phyloP scores from a whole-genome alignment of 2,888 invertebrate species.

The Mesorhabditis belari region DNA sequence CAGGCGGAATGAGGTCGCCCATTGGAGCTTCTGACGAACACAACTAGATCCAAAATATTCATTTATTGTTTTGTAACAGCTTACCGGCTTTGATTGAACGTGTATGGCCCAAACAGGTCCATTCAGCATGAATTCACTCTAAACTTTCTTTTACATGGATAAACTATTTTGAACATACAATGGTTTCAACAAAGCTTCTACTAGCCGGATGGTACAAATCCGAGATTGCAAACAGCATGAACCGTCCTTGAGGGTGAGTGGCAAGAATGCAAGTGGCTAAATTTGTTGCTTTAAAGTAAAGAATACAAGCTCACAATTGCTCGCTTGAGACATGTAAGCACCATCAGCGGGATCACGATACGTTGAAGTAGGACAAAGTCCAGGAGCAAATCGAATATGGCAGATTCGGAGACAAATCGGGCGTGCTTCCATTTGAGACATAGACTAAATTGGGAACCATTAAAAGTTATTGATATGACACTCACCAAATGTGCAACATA shows the following conservation, averaged over 20 bases:
- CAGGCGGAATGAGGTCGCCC: slow-evolving; percentile 50
- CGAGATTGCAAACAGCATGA: slow-evolving; percentile 28
- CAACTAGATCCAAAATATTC: too few relatives aligned
- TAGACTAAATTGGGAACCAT: slow-evolving; percentile 7
- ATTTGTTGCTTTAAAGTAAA: not conserved
- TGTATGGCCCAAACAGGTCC: slow-evolving; percentile 79
- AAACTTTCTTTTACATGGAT: slow-evolving; percentile 45
- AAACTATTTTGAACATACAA: slow-evolving; percentile 18
- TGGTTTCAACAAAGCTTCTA: slow-evolving; percentile 23
- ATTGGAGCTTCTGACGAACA: too few relatives aligned
- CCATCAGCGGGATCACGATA: slow-evolving; percentile 24
- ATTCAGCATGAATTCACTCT: slow-evolving; percentile 72
- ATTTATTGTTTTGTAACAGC: too few relatives aligned
- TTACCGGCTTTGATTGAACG: not conserved
- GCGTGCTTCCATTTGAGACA: slow-evolving; percentile 45
- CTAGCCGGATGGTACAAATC: slow-evolving; percentile 26
- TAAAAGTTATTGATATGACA: not conserved
- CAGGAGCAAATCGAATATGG: slow-evolving; percentile 88
- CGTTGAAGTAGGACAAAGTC: slow-evolving; percentile 81
- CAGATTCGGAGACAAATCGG: slow-evolving; percentile 68
- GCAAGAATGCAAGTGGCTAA: slow-evolving; percentile 22
- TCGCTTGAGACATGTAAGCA: slow-evolving; percentile 22
- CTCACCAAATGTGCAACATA: not conserved
- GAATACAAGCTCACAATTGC: slow-evolving; percentile 9
- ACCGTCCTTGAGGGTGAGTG: slow-evolving; percentile 24